Percentiles rank a stretch among this genome's conserved stretches.
These are phyloP conservation scores for Luidia sarsii DNA, from an alignment of 53 echinoderm and acorn worm species.

Conservation along the genomic window DNA sequence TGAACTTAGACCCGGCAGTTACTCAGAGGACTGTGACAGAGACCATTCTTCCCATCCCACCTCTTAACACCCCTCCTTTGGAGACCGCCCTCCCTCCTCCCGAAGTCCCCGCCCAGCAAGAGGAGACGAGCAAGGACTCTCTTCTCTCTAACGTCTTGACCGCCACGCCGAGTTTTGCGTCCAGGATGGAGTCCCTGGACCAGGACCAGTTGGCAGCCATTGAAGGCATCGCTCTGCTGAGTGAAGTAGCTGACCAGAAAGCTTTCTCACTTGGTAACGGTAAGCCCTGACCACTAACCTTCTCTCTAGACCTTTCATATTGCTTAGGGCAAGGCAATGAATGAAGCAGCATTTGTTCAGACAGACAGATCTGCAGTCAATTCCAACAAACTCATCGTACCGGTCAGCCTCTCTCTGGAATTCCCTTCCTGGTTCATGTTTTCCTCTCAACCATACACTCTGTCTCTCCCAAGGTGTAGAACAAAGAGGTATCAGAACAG, in stretches of 20 bases:
- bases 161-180: conserved; percentile 81
- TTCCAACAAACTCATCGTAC: too few species aligned
- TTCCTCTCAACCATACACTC: too few species aligned
- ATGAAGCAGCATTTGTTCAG: too few species aligned
- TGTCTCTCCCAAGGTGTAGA: too few species aligned
- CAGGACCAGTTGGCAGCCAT: conserved; percentile 93
- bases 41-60: not conserved
- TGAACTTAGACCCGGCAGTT: conserved; percentile 8
- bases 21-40: conserved; percentile 9
- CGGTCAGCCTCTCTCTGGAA: too few species aligned
- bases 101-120: not conserved
- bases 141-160: conserved; percentile 84
- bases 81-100: not conserved
- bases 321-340: too few species aligned
- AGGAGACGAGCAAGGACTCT: conserved; percentile 70
- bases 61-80: not conserved
- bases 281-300: not conserved
- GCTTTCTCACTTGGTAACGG: conserved; percentile 56
- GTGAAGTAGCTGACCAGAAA: conserved; percentile 90
- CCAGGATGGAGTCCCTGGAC: conserved; percentile 77
- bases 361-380: too few species aligned
- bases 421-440: too few species aligned
- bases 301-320: too few species aligned
- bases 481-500: too few species aligned
- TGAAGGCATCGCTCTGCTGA: conserved; percentile 93